phyloP scores from a whole-genome alignment of 2,888 invertebrate genomes.

The Cephus pygmeus region DNA sequence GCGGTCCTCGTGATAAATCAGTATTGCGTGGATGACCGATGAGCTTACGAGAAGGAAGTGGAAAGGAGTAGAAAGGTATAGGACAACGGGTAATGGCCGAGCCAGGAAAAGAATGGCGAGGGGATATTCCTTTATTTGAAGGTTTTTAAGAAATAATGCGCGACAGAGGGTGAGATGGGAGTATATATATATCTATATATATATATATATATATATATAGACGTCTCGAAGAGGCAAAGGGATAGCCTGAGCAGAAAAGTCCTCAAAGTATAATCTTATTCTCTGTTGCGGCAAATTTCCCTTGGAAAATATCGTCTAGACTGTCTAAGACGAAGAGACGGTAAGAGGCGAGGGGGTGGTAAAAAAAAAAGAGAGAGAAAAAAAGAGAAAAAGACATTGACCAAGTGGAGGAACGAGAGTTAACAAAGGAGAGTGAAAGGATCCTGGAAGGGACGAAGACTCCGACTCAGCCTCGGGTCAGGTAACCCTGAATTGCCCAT shows the following conservation, averaged over 20 bases:
- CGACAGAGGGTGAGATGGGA: neutral
- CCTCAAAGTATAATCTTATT: constrained; percentile 43
- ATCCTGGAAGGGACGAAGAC: neutral
- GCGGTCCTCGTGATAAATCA: too few species aligned
- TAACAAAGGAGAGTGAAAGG: constrained; percentile 5
- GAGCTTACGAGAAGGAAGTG: neutral
- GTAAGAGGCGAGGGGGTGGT: too few species aligned
- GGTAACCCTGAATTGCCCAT: constrained; percentile 53
- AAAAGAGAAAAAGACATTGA: constrained; percentile 12
- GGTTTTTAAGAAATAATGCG: neutral
- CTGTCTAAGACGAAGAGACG: constrained; percentile 24
- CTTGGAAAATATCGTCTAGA: constrained; percentile 49
- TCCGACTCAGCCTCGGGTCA: constrained; percentile 32
- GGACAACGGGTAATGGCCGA: constrained; percentile 7
- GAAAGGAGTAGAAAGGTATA: constrained; percentile 17
- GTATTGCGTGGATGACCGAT: too few species aligned
- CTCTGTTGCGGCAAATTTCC: constrained; percentile 41
- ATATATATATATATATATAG: too few species aligned
- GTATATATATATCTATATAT: too few species aligned
- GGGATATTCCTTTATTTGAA: neutral
- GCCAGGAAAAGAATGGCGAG: constrained; percentile 17
- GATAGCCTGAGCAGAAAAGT: constrained; percentile 25
- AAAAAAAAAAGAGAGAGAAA: neutral
- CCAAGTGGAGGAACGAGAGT: neutral
- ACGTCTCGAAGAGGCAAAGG: neutral